Evolutionary conservation across 2,888 invertebrate genomes (phyloP), one percentile per base, ranked within the genome.

Genomic region (Ophonus ardosiacus): DNA sequence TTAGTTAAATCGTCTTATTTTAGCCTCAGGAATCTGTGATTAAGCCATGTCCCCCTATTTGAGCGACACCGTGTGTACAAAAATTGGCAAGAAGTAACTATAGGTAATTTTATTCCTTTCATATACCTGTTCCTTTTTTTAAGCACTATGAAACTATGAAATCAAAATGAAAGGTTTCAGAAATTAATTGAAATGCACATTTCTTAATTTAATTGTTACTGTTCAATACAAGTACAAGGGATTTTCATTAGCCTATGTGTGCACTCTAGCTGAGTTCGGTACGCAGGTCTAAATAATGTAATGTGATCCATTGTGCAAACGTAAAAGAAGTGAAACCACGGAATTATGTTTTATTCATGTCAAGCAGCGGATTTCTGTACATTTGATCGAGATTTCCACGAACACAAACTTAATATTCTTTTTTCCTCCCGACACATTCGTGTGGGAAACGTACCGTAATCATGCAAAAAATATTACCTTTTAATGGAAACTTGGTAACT

Each of bases 271-370:
- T 56, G 18, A 59, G 59, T 21, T 21, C 63, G 43, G 43, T 13
- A 8, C 40, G 40, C 43, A 51, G 13, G 13, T 6, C 1, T 51
- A 13, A 51, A 13, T 51, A 13, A 51, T 51, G 43, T 51, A 1
- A 51, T 63, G 21, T 63, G 63, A 63, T 63, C 63, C 21, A 63
- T 63, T 63, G 63, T 63, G 63, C 63, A 63, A 63, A 63, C 63
- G 18, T 7, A 24, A 13, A 21, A 63, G 4, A 10, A 63, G 24
- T 63, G 63, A 63, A 63, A 63, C 63, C 63, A 24, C 24, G 63
- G 63, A 63, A 24, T 63, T 13, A 63, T 63, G 63, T 63, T 18
- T 63, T 63, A 63, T 63, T 63, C 63, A 63, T 63, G 63, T 0
- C 63, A 21, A 21, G 18, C 21, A 18, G 13, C 13, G 63, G 63